Conservation (phyloP, 2,888 invertebrate genomes). For the Balanococcus diminutus region DNA sequence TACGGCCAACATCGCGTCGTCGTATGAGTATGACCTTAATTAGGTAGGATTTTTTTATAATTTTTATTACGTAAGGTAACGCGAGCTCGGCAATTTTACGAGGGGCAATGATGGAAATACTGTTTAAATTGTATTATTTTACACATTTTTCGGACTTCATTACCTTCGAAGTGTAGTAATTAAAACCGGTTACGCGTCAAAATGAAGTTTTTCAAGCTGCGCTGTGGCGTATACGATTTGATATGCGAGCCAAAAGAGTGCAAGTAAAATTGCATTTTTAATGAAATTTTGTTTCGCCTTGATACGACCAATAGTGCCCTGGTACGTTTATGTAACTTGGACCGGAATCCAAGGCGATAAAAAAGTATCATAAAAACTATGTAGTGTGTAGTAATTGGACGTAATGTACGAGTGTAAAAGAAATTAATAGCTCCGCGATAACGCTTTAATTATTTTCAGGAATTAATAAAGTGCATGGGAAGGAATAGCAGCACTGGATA, state of each 20-base stretch:
- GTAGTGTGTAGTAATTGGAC: neutral
- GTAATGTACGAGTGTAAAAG: neutral
- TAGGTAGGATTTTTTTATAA: constrained; percentile 5
- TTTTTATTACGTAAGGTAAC: constrained; percentile 29
- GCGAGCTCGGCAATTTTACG: neutral
- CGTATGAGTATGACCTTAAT: constrained; percentile 1
- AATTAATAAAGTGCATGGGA: neutral
- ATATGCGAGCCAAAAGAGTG: neutral
- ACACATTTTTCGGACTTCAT: neutral
- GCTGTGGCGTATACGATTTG: neutral
- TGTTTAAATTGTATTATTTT: neutral
- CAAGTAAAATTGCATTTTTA: constrained; percentile 31
- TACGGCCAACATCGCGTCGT: neutral
- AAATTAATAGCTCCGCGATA: neutral
- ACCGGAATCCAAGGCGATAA: constrained; percentile 29
- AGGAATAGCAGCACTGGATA: too few species aligned
- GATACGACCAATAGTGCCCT: neutral
- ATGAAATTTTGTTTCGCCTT: neutral
- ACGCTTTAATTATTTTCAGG: neutral
- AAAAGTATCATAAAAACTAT: neutral
- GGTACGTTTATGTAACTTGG: neutral
- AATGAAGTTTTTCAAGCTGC: neutral
- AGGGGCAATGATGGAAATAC: neutral
- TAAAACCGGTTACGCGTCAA: neutral
- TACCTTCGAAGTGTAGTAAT: constrained; percentile 34